Evolutionary conservation across 2,888 invertebrate species (phyloP), one percentile per base, ranked within the genome.

Genomic region (Drosophila cognata): DNA sequence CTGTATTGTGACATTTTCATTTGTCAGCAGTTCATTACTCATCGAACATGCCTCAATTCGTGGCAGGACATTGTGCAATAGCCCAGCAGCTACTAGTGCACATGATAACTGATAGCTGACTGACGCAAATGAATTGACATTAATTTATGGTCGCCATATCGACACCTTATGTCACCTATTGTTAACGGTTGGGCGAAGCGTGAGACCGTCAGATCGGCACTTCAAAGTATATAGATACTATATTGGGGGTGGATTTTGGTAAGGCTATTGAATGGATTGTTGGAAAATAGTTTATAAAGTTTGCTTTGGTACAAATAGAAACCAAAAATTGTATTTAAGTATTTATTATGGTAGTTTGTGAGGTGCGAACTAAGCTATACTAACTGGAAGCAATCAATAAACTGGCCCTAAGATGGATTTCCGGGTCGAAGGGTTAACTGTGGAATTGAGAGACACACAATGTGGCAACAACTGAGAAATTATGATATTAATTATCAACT

Each of bases 11-110:
- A 88, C 87, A 87, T 71, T 86, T 80, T 83, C 83, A 87, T 87
- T 88, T 88, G 88, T 88, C 87, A 83, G 55, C 87, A 80, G 76
- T 80, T 86, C 88, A 88, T 88, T 88, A 86, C 77, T 87, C 88
- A 88, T 67, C 65, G 58, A 71, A 69, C 53, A 21, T 50, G 56
- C 55, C 28, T 57, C 63, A 59, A 75, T 81, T 66, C 66, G 74
- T 35, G 56, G 16, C 62, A 16, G 38, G 36, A 53, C 21, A 63
- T 64, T 21, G 46, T 25, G 38, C 57, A 38, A 55, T 43, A 21
- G 38, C 35, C 21, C 18, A 16, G 6, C 38, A 16, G 11, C 18
- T 56, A 29, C 10, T 36, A 21, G 16, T 18, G n/a, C 36, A 13
- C 38, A 31, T 61, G 71, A 57, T 53, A 71, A 33, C 48, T 25